These are phyloP conservation scores for Camponotus floridanus DNA, from an alignment of 1,140 invertebrate genomes.

Conservation along the genomic window DNA sequence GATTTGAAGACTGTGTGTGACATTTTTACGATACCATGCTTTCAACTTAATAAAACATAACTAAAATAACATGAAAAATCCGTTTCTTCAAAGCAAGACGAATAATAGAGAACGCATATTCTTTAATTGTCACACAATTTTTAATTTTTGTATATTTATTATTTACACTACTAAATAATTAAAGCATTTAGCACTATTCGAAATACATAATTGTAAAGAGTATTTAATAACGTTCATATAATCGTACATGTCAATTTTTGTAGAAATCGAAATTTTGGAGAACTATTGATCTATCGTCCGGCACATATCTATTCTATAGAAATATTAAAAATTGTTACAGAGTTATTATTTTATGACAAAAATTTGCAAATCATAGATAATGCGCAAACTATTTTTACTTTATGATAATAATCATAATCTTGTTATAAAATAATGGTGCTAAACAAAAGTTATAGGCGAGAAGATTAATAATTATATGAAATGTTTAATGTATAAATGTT, in stretches of 20 bases:
- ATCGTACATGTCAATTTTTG: conserved; percentile 5
- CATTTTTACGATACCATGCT: not conserved
- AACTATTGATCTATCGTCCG: not conserved
- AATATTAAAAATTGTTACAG: conserved; percentile 1
- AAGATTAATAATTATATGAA: conserved; percentile 3
- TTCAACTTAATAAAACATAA: not conserved
- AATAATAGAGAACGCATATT: not conserved
- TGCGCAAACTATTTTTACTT: conserved; percentile 18
- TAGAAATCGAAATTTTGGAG: not conserved
- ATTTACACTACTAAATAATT: not conserved
- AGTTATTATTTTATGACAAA: conserved; percentile 17
- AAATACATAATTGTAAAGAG: not conserved
- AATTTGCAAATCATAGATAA: not conserved
- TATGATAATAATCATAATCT: not conserved
- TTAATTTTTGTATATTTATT: conserved; percentile 29
- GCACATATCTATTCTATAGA: conserved; percentile 18
- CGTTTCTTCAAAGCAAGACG: not conserved
- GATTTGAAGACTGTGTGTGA: not conserved
- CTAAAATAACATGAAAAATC: not conserved
- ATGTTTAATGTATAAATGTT: conserved; percentile 24
- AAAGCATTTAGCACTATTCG: not conserved
- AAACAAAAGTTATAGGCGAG: conserved; percentile 9
- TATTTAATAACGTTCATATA: not conserved
- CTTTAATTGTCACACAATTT: not conserved
- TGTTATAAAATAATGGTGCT: conserved; percentile 7